Base-by-base conservation (phyloP, 2,113 vertebrate species). In the Porphyrio hochstetteri region DNA sequence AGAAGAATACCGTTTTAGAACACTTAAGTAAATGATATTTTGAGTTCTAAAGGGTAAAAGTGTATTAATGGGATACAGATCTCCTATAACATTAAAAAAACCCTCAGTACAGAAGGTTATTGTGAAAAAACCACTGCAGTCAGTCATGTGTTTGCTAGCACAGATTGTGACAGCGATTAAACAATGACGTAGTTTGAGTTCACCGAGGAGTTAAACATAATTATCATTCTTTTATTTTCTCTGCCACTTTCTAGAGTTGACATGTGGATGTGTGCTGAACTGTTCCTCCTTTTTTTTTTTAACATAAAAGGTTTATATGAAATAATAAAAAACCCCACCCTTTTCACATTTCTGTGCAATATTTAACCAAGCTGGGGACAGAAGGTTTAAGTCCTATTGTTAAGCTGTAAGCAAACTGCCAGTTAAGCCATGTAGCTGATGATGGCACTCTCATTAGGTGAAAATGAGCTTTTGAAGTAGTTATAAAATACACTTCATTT, bases 81-180 rank as follows among this genome's bases (percentile, higher is more conserved):
- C 29, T 92, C 36, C 6, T 48, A 9, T 15, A 81, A 42, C 40
- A 76, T 83, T 90, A 88, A 8, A 67, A 81, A 80, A 94, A 71
- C 60, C 44, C 21, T 52, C 77, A 81, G 11, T 72, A 84, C 83
- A 94, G 94, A 78, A 50, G 90, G 70, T 56, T 75, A 82, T 71
- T 82, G 63, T 85, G 71, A 83, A 86, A 92, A 61, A 92, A 85
- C 3, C 28, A 48, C 71, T 61, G 31, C 35, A 63, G 81, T 75
- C 78, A 63, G 82, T 92, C 82, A 90, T 78, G 81, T 92, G 93
- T 76, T 78, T 93, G 36, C 71, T 69, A 60, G 44, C 78, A 92
- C 60, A 93, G 78, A 70, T 76, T 82, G 52, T 86, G 35, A 95
- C 29, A 55, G 50, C 63, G 76, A 88, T 97, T 95, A 93, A 84